Evolutionary conservation across 92 coral and sea anemone species (phyloP), one percentile per base, ranked within the genome.

Genomic region (Parazoanthus darwini): DNA sequence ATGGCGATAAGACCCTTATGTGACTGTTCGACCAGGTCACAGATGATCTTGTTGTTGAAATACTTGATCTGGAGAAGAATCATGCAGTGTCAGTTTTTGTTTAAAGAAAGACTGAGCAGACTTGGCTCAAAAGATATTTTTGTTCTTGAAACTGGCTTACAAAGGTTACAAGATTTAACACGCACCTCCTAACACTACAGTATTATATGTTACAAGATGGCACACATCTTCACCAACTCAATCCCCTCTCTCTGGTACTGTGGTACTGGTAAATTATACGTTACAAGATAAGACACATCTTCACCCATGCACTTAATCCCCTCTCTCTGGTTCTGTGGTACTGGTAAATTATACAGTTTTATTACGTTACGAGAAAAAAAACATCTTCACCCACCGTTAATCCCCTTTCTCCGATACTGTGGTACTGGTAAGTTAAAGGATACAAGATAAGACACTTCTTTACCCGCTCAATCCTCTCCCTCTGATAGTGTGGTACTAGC

Each of bases 381-480:
- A 50, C 88, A 97, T 98, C 94, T 97, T 98, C 72, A 95, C 99
- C 99, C 99, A 97, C 50, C n/a, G n/a, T 95, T 94, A 73, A 95
- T 97, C 51, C 98, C 99, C 71, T 97, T 98, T 25, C 96, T 38
- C 26, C 87, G 95, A 79, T 97, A 95, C 83, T 97, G 48, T 43
- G 7, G 48, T 6, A 43, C 5, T 43, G 48, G 48, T 43, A 43
- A 4, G 48, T 43, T 43, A 43, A 3, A 43, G 48, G 7, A 3
- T 43, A 43, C 48, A 43, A 43, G 48, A 43, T 43, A 29, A 29
- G 48, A 6, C 48, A 43, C 48, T 3, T 6, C 48, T 43, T 6
- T 6, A 43, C 48, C 48, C 48, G 1, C 48, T 43, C 48, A 43
- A 6, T 43, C 7, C 7, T 6, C 48, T 43, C 48, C 7, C 48